Percentiles rank a stretch among this genome's conserved stretches.
phyloP scores from a whole-genome alignment of 1,140 invertebrate genomes.

The Lethrus apterus region DNA sequence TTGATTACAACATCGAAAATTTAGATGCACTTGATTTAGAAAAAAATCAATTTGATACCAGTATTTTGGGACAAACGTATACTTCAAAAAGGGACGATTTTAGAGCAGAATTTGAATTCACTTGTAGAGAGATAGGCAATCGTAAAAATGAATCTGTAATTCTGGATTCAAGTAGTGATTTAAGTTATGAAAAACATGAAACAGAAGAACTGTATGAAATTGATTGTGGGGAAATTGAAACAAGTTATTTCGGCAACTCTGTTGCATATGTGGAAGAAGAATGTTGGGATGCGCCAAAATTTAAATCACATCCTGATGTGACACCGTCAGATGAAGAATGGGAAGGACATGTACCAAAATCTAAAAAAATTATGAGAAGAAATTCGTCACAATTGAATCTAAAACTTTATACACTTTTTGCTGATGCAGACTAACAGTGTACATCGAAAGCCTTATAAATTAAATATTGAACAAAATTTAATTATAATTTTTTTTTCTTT shows the following conservation, averaged over 20 bases:
- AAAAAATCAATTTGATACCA: background rate
- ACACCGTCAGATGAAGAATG: constrained; percentile 7
- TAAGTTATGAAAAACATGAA: no score
- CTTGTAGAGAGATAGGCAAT: background rate
- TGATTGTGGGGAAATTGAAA: background rate
- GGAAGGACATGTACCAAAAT: constrained; percentile 6
- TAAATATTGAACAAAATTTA: no score
- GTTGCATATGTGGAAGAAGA: background rate
- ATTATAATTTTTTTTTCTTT: no score
- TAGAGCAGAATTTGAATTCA: constrained; percentile 1
- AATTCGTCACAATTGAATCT: no score
- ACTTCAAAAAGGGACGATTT: background rate
- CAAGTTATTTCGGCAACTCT: background rate
- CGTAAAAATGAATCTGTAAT: background rate
- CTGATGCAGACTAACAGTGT: no score
- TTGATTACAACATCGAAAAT: background rate
- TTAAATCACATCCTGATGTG: constrained; percentile 2
- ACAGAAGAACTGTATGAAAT: background rate
- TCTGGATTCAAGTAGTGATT: background rate
- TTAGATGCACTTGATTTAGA: constrained; percentile 1
- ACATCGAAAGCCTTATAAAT: no score
- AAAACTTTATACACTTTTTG: no score
- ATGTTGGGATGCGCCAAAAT: background rate
- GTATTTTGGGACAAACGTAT: background rate
- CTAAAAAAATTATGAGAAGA: no score